phyloP scores from a whole-genome alignment of 1,140 invertebrate species.

The Leptopilina clavipes region DNA sequence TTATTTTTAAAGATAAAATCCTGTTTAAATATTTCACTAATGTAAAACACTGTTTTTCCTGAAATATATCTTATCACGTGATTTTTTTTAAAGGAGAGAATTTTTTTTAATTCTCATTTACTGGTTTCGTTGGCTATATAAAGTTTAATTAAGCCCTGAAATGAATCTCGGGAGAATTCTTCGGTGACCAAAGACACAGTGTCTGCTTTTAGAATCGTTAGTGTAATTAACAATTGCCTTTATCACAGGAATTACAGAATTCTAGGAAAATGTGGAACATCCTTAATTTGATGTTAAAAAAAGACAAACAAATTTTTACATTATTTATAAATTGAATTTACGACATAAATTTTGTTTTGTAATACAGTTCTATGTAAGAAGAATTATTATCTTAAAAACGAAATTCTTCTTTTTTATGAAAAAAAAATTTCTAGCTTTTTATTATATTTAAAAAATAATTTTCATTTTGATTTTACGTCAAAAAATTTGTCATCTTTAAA shows the following conservation, averaged over 20 bases:
- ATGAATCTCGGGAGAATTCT: constrained; percentile 48
- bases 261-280: constrained; percentile 42
- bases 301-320: background rate
- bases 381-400: too few species aligned
- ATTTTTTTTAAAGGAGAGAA: constrained; percentile 45
- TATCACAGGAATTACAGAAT: constrained; percentile 30
- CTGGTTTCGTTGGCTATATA: constrained; percentile 52
- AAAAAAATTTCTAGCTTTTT: too few species aligned
- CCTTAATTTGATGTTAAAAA: constrained; percentile 15
- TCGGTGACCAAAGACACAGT: constrained; percentile 33
- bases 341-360: too few species aligned
- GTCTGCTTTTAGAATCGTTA: background rate
- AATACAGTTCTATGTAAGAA: too few species aligned
- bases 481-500: background rate
- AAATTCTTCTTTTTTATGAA: too few species aligned
- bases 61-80: constrained; percentile 50
- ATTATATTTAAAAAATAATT: too few species aligned
- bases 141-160: constrained; percentile 66
- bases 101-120: constrained; percentile 62
- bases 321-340: too few species aligned
- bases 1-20: constrained; percentile 40
- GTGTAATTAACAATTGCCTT: constrained; percentile 4
- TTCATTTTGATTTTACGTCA: too few species aligned
- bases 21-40: too few species aligned
- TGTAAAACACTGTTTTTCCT: constrained; percentile 33